Conservation (phyloP, 2,888 invertebrate species). For the Punctoribates punctum region DNA sequence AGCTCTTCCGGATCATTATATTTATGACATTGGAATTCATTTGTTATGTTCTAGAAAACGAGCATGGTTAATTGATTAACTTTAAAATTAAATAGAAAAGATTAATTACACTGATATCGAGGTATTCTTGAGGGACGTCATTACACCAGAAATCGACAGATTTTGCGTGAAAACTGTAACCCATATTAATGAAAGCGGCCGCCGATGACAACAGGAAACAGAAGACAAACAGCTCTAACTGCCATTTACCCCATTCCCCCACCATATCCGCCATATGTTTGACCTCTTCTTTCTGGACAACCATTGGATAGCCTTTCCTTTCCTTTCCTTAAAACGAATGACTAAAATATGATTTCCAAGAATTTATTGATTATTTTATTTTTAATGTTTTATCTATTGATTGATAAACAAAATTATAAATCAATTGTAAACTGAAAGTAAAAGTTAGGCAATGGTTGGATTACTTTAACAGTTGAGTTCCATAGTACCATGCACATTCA, state of each 20-base stretch:
- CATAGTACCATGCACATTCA: no score
- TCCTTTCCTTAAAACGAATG: no score
- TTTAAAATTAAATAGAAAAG: not conserved
- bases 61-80: not conserved
- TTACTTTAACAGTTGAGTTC: no score
- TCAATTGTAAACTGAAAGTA: no score
- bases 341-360: no score
- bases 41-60: constrained; percentile 13
- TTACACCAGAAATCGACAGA: constrained; percentile 11
- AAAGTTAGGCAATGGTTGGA: no score
- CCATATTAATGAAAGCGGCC: not conserved
- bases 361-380: no score
- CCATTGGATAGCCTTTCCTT: no score
- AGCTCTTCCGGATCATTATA: not conserved
- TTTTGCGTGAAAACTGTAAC: constrained; percentile 14
- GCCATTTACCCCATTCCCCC: constrained; percentile 37
- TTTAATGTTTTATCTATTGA: no score
- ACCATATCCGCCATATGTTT: constrained; percentile 30
- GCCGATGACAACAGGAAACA: not conserved
- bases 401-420: no score
- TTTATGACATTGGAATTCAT: not conserved
- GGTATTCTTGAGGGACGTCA: constrained; percentile 13
- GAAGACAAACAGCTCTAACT: not conserved
- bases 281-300: no score
- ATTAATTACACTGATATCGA: not conserved